Base-by-base conservation (phyloP, 2,797 vertebrate species). In the Argyrosomus regius region DNA sequence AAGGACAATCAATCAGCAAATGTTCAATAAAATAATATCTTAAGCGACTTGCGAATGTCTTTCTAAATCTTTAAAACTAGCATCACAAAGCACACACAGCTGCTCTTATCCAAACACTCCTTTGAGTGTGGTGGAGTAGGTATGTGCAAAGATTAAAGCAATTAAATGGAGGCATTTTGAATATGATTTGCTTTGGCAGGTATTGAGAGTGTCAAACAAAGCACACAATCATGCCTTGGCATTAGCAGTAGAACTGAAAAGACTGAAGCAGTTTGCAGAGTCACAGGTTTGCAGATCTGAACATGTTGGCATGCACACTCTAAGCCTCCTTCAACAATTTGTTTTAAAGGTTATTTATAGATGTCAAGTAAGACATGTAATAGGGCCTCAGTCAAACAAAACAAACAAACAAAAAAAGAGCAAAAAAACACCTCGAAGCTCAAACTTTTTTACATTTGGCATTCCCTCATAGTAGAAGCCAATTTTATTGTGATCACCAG, bases 121-220 rank as follows among this genome's bases (percentile, higher is more conserved):
- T 85, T 75, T 79, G 17, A 60, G 14, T 57, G 61, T 59, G 18
- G 39, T 63, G 58, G 28, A 82, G 58, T 39, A 69, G 41, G 66
- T 77, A 82, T 84, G 76, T 68, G 64, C n/a, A 41, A 56, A 81
- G 68, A 87, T 84, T 60, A 81, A 60, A 85, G 65, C 58, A 66
- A 80, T 87, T 67, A 80, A 60, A 82, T 72, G 48, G 39, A 41
- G 50, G 72, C 28, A 22, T 80, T 77, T 70, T 85, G 82, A 82
- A 88, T 58, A 45, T 86, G 78, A 87, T 91, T 88, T 83, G 75
- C 74, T 87, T 82, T 87, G 87, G 84, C 84, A 85, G 84, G 66
- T 67, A 62, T 72, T 80, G 68, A 75, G 75, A 68, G 45, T 79
- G 72, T 80, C 50, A 66, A 83, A 72, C 50, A 70, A 78, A 90